Evolutionary conservation across 2,888 invertebrate genomes (phyloP).

Genomic region (Acanthosepion pharaonis): DNA sequence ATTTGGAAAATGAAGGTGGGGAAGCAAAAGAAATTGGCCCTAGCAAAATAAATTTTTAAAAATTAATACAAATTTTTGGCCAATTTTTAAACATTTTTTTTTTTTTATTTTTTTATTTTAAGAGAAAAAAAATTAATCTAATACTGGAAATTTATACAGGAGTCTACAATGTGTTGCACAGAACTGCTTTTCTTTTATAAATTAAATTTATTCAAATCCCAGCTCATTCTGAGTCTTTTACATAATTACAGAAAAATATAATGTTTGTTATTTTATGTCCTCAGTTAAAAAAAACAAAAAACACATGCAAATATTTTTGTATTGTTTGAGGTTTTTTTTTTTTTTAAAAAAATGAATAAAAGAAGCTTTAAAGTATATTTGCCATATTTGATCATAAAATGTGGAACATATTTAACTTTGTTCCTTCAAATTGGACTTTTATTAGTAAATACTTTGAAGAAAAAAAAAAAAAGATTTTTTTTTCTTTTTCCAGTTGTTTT

Average conservation of each 20-base stretch:
- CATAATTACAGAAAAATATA: constrained; percentile 22
- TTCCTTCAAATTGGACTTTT: neutral
- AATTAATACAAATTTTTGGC: neutral
- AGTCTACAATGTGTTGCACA: neutral
- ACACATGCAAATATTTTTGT: neutral
- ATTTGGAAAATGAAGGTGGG: neutral
- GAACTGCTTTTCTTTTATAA: neutral
- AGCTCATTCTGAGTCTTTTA: neutral
- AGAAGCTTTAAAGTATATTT: too few species aligned
- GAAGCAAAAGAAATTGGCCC: constrained; percentile 11
- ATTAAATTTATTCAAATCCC: neutral
- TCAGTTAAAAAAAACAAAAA: neutral
- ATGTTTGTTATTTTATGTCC: neutral
- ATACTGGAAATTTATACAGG: neutral
- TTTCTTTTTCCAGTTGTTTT: neutral
- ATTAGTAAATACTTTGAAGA: neutral
- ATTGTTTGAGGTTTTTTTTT: neutral
- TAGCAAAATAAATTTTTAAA: too few species aligned
- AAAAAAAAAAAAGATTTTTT: too few species aligned
- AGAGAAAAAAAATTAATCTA: neutral
- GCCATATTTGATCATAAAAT: neutral
- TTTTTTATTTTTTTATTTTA: neutral
- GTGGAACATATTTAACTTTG: neutral
- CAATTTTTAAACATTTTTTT: neutral
- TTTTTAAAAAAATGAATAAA: neutral